phyloP scores from a whole-genome alignment of 1,140 invertebrate genomes.

The Solen grandis region DNA sequence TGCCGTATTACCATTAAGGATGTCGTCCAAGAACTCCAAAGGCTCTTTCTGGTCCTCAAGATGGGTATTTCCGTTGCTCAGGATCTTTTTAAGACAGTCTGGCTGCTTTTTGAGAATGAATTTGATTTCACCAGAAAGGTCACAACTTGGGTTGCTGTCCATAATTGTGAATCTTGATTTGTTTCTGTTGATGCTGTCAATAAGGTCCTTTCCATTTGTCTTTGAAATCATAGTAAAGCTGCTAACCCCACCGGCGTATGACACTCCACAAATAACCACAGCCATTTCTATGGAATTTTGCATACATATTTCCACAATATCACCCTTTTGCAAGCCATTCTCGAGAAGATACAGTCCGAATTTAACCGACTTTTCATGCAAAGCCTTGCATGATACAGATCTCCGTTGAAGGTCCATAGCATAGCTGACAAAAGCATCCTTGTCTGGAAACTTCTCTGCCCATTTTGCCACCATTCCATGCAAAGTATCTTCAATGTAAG shows the following conservation, averaged over 20 bases:
- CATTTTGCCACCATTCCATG: background rate
- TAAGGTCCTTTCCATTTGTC: conserved; percentile 26
- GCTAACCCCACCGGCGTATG: conserved; percentile 17
- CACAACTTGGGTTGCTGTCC: background rate
- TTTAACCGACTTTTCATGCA: background rate
- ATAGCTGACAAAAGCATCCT: background rate
- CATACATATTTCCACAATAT: conserved; percentile 1
- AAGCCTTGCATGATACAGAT: background rate
- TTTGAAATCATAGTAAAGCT: background rate
- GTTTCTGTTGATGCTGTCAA: background rate
- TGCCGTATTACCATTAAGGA: background rate
- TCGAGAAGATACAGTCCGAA: background rate
- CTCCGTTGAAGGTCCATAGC: background rate
- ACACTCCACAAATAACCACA: background rate
- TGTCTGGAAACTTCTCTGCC: background rate
- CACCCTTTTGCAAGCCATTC: conserved; percentile 11
- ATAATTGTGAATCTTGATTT: conserved; percentile 10
- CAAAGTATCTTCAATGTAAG: no score
- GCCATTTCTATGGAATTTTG: conserved; percentile 27
- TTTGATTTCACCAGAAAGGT: background rate
- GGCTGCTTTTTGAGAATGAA: background rate
- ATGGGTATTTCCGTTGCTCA: background rate
- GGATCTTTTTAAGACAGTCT: background rate
- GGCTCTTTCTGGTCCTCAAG: background rate
- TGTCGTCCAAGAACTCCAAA: background rate